Base-by-base conservation (phyloP, 2,888 invertebrate species). In the Parnassius smintheus region DNA sequence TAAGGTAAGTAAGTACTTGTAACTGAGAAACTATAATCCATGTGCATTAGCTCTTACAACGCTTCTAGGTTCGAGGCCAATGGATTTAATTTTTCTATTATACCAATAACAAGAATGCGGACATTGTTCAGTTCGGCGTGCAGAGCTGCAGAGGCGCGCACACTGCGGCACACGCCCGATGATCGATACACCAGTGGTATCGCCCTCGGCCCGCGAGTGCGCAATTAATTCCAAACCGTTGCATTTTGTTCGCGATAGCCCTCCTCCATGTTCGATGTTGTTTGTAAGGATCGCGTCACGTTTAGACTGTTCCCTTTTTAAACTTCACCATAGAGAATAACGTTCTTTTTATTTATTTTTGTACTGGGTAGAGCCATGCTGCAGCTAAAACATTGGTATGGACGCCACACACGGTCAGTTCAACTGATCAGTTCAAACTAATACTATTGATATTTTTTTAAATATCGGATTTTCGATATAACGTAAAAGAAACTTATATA, bases 161-260 rank as follows among this genome's bases (percentile, higher is more conserved):
- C 56, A 56, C 53, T 22, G 59, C 48, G 49, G 49, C 25, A 13
- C 18, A 41, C 57, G 45, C 57, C 25, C 52, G 53, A 63, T 70
- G 70, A 72, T 72, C 66, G 69, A 69, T 72, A 63, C 53, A 46
- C 55, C 58, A 41, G 46, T 56, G 63, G 60, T 62, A 66, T 63
- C 67, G 66, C 64, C 65, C 57, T 61, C 62, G 61, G n/a, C 54
- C 58, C 41, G 48, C 64, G 11, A 61, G 49, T 64, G 56, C 62
- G 61, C 65, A 68, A 68, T 68, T 66, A 65, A 61, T 67, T 65
- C 62, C 44, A 57, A 55, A 55, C 61, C 59, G 61, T 55, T 60
- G 67, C 64, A 62, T 68, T 65, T 68, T 56, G 61, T 53, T 51
- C 66, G 55, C 62, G 67, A 66, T 62, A 68, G 49, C 55, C 61